A percentile compares a stretch with the other conserved stretches of the same genome.
phyloP scores from a whole-genome alignment of 2,888 invertebrate species.

The Unio pictorum region DNA sequence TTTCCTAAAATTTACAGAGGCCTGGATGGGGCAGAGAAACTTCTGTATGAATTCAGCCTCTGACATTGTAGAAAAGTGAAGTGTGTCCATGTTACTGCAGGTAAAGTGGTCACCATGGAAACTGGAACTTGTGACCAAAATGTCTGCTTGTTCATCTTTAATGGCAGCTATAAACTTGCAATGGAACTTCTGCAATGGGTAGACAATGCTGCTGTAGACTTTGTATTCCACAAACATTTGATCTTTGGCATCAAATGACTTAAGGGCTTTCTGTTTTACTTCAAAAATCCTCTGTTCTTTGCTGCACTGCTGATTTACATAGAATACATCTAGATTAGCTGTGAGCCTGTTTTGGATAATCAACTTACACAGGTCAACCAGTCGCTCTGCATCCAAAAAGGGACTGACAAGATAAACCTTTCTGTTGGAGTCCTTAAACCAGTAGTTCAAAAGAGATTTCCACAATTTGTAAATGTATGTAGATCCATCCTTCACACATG shows the following conservation, averaged over 20 bases:
- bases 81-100: constrained; percentile 40
- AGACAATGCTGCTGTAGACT: constrained; percentile 52
- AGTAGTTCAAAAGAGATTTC: constrained; percentile 59
- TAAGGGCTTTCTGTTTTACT: constrained; percentile 41
- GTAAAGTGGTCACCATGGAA: constrained; percentile 56
- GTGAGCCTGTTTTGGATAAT: constrained; percentile 47
- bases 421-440: constrained; percentile 51
- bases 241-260: constrained; percentile 41
- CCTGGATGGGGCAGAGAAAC: constrained; percentile 45
- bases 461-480: constrained; percentile 61
- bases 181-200: constrained; percentile 48
- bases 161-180: constrained; percentile 59
- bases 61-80: constrained; percentile 43
- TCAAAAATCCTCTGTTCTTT: constrained; percentile 42
- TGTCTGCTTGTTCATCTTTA: constrained; percentile 44
- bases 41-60: constrained; percentile 45
- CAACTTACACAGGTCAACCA: constrained; percentile 57
- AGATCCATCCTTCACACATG: constrained; percentile 49
- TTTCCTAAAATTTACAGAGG: constrained; percentile 17
- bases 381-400: constrained; percentile 55
- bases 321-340: constrained; percentile 53
- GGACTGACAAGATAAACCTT: constrained; percentile 63
- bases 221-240: constrained; percentile 62
- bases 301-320: constrained; percentile 45
- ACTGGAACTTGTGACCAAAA: constrained; percentile 58